Conservation (phyloP, 1,140 invertebrate species). For the Mizuhopecten yessoensis region DNA sequence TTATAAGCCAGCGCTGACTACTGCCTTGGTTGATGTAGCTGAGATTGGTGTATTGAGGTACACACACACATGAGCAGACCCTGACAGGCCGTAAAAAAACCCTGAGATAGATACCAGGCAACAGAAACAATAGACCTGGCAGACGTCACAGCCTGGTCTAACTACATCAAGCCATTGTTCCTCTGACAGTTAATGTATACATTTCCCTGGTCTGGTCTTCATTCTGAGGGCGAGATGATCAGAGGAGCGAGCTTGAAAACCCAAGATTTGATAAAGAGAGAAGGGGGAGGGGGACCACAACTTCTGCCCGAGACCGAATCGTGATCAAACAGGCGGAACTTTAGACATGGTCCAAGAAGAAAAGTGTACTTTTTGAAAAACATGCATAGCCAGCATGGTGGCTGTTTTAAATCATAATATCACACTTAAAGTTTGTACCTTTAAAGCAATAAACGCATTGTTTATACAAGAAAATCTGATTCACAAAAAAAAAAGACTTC, state of each 20-base stretch:
- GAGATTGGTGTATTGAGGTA: not conserved
- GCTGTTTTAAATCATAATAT: not conserved
- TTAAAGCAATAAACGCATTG: not conserved
- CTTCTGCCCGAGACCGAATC: not conserved
- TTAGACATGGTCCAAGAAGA: not conserved
- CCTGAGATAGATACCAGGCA: not conserved
- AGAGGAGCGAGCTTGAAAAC: too few species aligned
- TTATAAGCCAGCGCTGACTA: too few species aligned
- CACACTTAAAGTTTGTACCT: not conserved
- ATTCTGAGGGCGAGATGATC: not conserved
- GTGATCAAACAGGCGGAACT: not conserved
- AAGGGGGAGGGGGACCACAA: not conserved
- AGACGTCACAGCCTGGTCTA: not conserved
- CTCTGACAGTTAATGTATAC: not conserved
- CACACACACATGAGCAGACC: not conserved
- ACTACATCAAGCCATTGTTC: not conserved
- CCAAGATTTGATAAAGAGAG: too few species aligned
- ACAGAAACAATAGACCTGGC: not conserved
- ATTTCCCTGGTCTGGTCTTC: not conserved
- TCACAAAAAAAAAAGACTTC: not conserved
- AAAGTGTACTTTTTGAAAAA: not conserved
- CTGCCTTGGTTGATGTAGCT: too few species aligned
- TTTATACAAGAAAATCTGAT: not conserved
- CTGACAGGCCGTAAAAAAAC: constrained; percentile 28
- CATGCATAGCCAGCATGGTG: not conserved